A percentile compares a stretch with the other conserved stretches of the same genome.
Evolutionary conservation across 2,888 invertebrate genomes (phyloP).

Genomic region (Philonicus albiceps): DNA sequence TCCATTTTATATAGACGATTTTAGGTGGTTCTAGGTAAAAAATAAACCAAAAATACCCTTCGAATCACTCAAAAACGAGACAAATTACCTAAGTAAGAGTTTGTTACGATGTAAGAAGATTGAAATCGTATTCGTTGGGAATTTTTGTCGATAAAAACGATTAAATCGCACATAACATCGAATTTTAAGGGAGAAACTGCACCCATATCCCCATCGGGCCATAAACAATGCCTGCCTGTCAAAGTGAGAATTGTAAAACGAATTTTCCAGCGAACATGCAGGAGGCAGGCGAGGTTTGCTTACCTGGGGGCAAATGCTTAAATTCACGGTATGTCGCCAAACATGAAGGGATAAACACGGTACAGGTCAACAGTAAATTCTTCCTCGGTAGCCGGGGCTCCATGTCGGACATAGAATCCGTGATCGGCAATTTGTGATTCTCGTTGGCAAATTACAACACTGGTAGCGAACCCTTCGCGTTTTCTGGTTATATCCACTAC

Average conservation of each 20-base stretch:
- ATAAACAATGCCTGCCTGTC: conserved; percentile 49
- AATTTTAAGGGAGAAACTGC: conserved; percentile 44
- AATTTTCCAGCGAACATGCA: conserved; percentile 34
- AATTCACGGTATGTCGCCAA: conserved; percentile 46
- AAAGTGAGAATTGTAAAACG: conserved; percentile 46
- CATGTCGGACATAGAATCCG: conserved; percentile 64
- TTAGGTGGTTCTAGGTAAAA: not conserved
- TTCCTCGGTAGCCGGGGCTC: conserved; percentile 61
- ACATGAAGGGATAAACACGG: conserved; percentile 45
- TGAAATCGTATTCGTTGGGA: not conserved
- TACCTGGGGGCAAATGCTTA: not conserved
- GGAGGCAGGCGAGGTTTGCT: not conserved
- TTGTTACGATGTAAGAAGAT: not conserved
- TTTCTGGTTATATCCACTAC: not conserved
- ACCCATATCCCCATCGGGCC: not conserved
- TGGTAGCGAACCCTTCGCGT: conserved; percentile 20
- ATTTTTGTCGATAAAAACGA: conserved; percentile 45
- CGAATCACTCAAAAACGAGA: not conserved
- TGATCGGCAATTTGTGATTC: conserved; percentile 63
- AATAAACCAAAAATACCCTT: not conserved
- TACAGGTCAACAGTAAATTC: conserved; percentile 49
- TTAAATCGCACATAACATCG: conserved; percentile 52
- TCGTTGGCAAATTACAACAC: conserved; percentile 40
- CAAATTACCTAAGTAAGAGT: not conserved
- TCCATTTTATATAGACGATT: not conserved